Evolutionary conservation across 2,888 invertebrate species (phyloP), one percentile per base, ranked within the genome.

Genomic region (Monoplex corrugatus): DNA sequence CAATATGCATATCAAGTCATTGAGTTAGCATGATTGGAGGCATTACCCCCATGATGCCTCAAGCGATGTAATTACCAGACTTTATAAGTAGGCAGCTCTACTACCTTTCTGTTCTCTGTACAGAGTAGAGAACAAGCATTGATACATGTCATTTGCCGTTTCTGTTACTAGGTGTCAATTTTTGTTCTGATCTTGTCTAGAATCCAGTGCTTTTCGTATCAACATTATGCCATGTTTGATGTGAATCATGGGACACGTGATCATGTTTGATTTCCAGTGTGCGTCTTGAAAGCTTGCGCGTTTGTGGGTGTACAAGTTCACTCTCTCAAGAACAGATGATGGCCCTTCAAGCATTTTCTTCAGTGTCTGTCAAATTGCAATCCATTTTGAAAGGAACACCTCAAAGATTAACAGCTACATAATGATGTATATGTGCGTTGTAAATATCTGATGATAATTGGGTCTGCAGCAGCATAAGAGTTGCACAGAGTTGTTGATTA

Each of bases 31-130:
- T 28, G 19, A 16, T 2, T 16, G 72, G 72, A 32, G n/a, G 45
- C 82, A 32, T 32, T 44, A 38, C 45, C 82, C 82, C 82, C 45
- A 82, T 82, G 28, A 82, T 82, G 82, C 82, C 82, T 82, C 28
- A 38, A 13, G 43, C 40, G 23, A 40, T 16, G 19, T 10, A 43
- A 6, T 3, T 43, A 43, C 23, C 43, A 40, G 78, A 8, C 78
- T n/a, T n/a, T n/a, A 78, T 8, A 13, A 43, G 40, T 78, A 78
- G 78, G 78, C 78, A 78, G 78, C 78, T 40, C 32, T 28, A 57
- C 28, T 57, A 40, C 40, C 40, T 43, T 78, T 68, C 28, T 28
- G 28, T 32, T 72, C 72, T 72, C 63, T 0, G n/a, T 38, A 38
- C 75, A 10, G 16, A 75, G 32, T 32, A 75, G 35, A 75, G n/a